Conservation (phyloP, 2,888 invertebrate species). For the Hypomecis punctinalis region DNA sequence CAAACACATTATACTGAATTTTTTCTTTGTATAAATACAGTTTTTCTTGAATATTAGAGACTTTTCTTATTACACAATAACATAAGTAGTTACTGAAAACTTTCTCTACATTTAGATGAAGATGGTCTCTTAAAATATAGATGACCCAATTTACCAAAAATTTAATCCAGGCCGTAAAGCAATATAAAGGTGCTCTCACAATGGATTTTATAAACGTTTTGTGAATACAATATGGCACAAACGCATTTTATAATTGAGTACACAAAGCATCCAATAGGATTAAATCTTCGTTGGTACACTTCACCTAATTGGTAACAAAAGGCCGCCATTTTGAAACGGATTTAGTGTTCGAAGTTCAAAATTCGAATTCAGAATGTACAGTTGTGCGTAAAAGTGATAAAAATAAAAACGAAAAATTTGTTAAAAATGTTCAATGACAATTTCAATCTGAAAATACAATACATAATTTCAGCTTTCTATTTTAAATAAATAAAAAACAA, state of each 20-base stretch:
- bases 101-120: too few species aligned
- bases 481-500: too few species aligned
- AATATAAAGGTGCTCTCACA: slow-evolving; percentile 42
- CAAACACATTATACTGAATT: too few species aligned
- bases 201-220: slow-evolving; percentile 48
- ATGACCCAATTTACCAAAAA: slow-evolving; percentile 41
- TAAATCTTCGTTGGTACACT: slow-evolving; percentile 64
- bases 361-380: slow-evolving; percentile 52
- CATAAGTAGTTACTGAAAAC: too few species aligned
- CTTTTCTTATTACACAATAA: too few species aligned
- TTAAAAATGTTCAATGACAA: not conserved
- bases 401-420: not conserved
- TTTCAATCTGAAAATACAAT: not conserved
- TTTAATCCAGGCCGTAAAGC: slow-evolving; percentile 34
- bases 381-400: slow-evolving; percentile 32
- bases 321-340: slow-evolving; percentile 62
- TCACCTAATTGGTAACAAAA: slow-evolving; percentile 70
- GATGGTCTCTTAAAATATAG: slow-evolving; percentile 8
- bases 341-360: slow-evolving; percentile 56
- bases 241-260: slow-evolving; percentile 55
- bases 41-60: too few species aligned
- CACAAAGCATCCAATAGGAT: slow-evolving; percentile 63
- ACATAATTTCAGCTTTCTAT: not conserved
- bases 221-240: slow-evolving; percentile 55
- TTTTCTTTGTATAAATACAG: too few species aligned